Conservation (phyloP, 2,888 invertebrate genomes). For the Cerastis rubricosa region DNA sequence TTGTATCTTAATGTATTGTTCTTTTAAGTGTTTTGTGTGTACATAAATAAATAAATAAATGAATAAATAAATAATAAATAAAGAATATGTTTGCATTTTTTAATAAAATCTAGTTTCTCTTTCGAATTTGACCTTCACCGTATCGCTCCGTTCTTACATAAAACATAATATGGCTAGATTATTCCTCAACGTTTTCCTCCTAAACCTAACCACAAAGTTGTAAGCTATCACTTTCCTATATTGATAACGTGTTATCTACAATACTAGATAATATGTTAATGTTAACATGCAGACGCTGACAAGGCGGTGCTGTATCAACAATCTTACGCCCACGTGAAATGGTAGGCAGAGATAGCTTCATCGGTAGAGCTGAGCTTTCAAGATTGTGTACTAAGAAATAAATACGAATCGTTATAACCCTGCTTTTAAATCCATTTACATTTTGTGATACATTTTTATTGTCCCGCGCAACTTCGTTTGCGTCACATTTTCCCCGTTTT, state of each 20-base stretch:
- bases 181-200: neutral
- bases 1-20: too few relatives aligned
- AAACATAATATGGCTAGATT: neutral
- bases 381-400: neutral
- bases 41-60: too few relatives aligned
- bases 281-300: conserved; percentile 26
- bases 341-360: conserved; percentile 21
- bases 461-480: too few relatives aligned
- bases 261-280: conserved; percentile 45
- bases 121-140: neutral
- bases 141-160: neutral
- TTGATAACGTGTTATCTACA: conserved; percentile 44
- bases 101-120: neutral
- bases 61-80: too few relatives aligned
- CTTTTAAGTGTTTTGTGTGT: too few relatives aligned
- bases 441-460: neutral
- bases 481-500: too few relatives aligned
- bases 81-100: neutral
- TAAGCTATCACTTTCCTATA: conserved; percentile 24
- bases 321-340: conserved; percentile 34
- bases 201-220: neutral
- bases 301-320: neutral
- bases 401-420: neutral
- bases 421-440: neutral
- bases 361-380: neutral